Evolutionary conservation across 2,888 invertebrate species (phyloP), one percentile per base, ranked within the genome.

Genomic region (Empis stercorea): DNA sequence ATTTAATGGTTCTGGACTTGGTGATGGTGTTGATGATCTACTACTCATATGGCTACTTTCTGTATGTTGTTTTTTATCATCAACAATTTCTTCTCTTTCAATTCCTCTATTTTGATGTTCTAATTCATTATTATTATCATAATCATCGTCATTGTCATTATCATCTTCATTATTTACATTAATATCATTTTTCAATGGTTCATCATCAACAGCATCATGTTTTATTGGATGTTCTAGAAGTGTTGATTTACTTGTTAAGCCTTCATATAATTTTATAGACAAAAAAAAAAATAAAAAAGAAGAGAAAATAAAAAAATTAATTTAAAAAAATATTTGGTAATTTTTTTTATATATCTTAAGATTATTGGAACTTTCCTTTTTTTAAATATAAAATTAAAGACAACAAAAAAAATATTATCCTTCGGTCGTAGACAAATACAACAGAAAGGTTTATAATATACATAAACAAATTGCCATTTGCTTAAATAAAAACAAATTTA

Each of bases 51-150:
- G 32, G 40, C 44, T 23, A 38, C 30, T 41, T 32, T 42, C 16
- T 10, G 30, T n/a, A 15, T 17, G 39, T 16, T 44, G 38, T 4
- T 58, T 59, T 27, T 57, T 59, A 41, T 55, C 52, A 11, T 57
- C 55, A 6, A 4, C 7, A 27, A 7, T 27, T 27, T 27, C 7
- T 9, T 27, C 23, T 9, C 9, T 27, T 27, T 9, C 23, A 2
- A 27, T 9, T 7, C 7, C 9, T 27, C 2, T 9, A 27, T 4
- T 27, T 27, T 27, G 23, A 27, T 2, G 9, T 27, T 2, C 9
- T 27, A 9, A 27, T 15, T 56, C 59, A 23, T 51, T 51, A 41
- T 55, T 55, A 44, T 56, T 55, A 16, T 52, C 51, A 41, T 55
- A 55, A 36, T 20, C 45, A 37, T 39, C 40, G n/a, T 45, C 30